A percentile compares a stretch with the other conserved stretches of the same genome.
These are phyloP conservation scores for Pterocles burchelli DNA, from an alignment of 2,113 vertebrate species.

Conservation along the genomic window DNA sequence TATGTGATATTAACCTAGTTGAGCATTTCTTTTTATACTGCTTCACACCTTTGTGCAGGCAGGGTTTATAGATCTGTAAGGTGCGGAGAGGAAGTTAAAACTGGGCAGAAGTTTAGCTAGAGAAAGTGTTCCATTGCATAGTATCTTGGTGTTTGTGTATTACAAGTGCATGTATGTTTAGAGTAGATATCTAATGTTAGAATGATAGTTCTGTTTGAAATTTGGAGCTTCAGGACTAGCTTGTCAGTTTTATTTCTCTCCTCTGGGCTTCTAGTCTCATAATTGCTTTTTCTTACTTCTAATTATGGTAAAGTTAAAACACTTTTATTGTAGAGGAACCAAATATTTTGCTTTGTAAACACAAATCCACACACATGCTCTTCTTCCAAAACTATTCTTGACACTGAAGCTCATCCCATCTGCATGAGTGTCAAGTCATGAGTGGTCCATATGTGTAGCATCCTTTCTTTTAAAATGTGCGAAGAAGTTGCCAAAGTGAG, in stretches of 20 bases:
- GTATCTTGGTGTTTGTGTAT: neutral
- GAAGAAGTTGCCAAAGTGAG: neutral
- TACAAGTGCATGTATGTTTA: neutral
- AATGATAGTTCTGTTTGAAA: neutral
- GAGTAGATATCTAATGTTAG: neutral
- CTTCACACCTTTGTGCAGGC: neutral
- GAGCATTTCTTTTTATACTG: neutral
- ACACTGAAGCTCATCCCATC: accelerated
- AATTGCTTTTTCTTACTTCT: neutral
- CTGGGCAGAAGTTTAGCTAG: neutral
- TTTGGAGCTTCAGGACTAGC: neutral
- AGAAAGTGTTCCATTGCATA: neutral
- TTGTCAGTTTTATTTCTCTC: neutral
- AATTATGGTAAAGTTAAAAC: neutral
- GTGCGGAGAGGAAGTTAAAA: neutral
- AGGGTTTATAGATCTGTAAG: neutral
- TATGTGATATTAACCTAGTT: neutral
- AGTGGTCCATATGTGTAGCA: neutral
- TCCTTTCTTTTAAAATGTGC: neutral
- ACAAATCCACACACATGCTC: neutral
- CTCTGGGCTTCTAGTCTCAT: neutral
- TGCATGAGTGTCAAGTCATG: neutral
- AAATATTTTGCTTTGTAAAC: neutral
- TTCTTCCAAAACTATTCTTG: neutral
- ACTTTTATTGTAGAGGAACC: neutral